A percentile compares a stretch with the other conserved stretches of the same genome.
Evolutionary conservation across 2,113 vertebrate species (phyloP).

Genomic region (Pterocles gutturalis): DNA sequence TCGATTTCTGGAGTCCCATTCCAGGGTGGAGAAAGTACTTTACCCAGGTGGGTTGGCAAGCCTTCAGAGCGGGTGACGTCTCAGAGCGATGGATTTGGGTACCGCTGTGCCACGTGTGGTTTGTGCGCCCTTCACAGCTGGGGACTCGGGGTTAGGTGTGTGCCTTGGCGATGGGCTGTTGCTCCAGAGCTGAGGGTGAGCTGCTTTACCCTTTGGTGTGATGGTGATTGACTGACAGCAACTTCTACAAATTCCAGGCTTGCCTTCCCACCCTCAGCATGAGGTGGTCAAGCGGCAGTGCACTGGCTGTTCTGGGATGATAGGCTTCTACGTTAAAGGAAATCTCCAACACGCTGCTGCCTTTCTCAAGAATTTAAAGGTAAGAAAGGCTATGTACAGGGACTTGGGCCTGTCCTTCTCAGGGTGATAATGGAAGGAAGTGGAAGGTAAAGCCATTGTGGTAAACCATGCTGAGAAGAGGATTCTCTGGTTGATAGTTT

Average conservation of each 20-base stretch:
- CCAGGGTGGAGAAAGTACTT: conserved; percentile 86
- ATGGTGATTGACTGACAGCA: background rate
- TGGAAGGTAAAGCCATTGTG: background rate
- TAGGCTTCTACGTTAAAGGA: conserved; percentile 91
- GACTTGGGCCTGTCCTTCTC: background rate
- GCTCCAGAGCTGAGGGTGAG: background rate
- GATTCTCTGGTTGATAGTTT: too few relatives aligned
- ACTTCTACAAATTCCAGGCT: conserved; percentile 70
- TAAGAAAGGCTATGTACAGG: conserved; percentile 30
- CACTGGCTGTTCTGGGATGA: conserved; percentile 89
- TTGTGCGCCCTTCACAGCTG: accelerated
- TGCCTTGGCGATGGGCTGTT: background rate
- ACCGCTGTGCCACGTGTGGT: accelerated
- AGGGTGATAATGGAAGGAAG: background rate
- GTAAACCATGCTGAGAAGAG: too few relatives aligned
- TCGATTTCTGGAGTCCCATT: conserved; percentile 83
- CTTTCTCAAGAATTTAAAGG: conserved; percentile 91
- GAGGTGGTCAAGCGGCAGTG: conserved; percentile 87
- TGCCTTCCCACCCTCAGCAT: conserved; percentile 90
- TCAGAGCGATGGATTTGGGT: background rate
- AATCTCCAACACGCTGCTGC: conserved; percentile 76
- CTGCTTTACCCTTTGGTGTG: background rate
- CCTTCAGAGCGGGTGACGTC: background rate
- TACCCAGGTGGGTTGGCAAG: conserved; percentile 84
- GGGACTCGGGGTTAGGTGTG: background rate